Evolutionary conservation across 2,888 invertebrate species (phyloP).

Genomic region (Scaptomyza flava): DNA sequence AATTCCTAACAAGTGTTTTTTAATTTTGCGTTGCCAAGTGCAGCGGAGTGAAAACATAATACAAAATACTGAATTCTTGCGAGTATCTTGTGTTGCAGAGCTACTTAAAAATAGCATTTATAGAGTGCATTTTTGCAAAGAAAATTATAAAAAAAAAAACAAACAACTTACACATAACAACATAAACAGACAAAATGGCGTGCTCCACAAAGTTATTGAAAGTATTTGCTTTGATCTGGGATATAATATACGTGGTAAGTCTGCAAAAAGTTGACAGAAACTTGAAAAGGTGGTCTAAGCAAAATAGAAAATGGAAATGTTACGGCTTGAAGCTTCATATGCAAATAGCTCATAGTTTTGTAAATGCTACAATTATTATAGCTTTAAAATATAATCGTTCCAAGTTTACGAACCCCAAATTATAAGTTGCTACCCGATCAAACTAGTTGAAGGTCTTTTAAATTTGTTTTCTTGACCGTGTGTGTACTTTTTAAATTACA

Average conservation of each 20-base stretch:
- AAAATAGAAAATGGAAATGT: conserved; percentile 24
- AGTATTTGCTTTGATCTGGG: conserved; percentile 72
- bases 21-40: conserved; percentile 61
- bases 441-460: conserved; percentile 23
- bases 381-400: conserved; percentile 38
- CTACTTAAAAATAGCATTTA: conserved; percentile 10
- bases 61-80: conserved; percentile 13
- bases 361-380: conserved; percentile 27
- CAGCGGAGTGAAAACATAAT: conserved; percentile 44
- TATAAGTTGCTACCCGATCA: not conserved
- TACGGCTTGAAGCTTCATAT: conserved; percentile 15
- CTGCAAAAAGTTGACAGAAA: conserved; percentile 20
- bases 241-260: conserved; percentile 80
- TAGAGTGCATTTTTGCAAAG: conserved; percentile 45
- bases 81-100: conserved; percentile 21
- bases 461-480: not conserved
- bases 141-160: conserved; percentile 9
- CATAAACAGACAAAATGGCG: conserved; percentile 64
- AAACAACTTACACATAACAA: not conserved
- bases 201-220: conserved; percentile 79
- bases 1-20: conserved; percentile 56
- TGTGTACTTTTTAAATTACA: conserved; percentile 12
- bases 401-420: conserved; percentile 24
- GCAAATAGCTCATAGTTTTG: conserved; percentile 33
- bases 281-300: conserved; percentile 7